These are phyloP conservation scores for Felis chaus DNA, from an alignment of 2,113 vertebrate species.

Conservation along the genomic window DNA sequence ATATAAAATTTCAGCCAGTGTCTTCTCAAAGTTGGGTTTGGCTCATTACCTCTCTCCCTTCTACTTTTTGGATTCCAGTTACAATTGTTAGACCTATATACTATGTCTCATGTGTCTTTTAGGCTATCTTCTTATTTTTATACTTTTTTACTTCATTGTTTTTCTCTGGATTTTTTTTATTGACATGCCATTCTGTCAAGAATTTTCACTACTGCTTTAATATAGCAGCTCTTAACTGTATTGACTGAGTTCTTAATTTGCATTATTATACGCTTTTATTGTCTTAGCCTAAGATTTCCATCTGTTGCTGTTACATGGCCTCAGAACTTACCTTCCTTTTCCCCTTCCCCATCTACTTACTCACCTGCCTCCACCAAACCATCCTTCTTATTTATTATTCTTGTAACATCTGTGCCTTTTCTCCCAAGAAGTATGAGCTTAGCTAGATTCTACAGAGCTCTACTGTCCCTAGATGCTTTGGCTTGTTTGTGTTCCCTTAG, in stretches of 20 bases:
- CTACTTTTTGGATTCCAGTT: neutral
- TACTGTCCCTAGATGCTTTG: neutral
- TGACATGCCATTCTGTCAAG: neutral
- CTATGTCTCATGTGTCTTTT: neutral
- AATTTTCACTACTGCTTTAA: neutral
- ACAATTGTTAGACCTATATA: neutral
- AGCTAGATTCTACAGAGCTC: neutral
- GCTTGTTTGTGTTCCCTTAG: neutral
- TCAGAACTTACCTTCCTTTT: neutral
- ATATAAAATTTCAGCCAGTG: neutral
- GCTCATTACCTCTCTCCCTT: neutral
- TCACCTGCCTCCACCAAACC: neutral
- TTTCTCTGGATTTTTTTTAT: neutral
- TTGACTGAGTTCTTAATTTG: neutral
- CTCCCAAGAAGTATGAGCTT: neutral
- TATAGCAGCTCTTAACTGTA: neutral
- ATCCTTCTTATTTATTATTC: neutral
- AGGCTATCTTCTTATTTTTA: neutral
- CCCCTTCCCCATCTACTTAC: too few species aligned
- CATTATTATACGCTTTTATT: neutral
- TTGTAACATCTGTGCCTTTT: neutral
- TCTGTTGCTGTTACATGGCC: neutral
- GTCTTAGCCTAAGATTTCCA: neutral
- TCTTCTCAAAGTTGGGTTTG: conserved; percentile 15
- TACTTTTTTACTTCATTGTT: neutral